Evolutionary conservation across 2,888 invertebrate genomes (phyloP), one percentile per base, ranked within the genome.

Genomic region (Cheilosia vulpina): DNA sequence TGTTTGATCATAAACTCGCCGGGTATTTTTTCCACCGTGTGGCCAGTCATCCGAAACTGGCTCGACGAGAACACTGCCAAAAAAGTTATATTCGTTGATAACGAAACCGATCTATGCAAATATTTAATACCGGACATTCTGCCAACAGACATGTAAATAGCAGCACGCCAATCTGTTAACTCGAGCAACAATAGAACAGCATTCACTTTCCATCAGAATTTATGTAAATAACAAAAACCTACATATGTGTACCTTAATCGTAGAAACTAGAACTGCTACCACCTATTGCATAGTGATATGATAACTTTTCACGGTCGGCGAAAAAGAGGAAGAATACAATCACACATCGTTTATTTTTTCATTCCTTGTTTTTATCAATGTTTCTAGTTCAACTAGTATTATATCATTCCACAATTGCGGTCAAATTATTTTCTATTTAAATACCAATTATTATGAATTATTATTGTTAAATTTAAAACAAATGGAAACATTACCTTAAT

Each of bases 91-190:
- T 96, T 96, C 92, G 95, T 96, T 3, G 93, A 92, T 89, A 94
- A 94, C 17, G 96, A 96, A 89, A 93, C 94, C 90, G 95, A 96
- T 83, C 93, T 96, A 50, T 96, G 96, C 91, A 94, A 94, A 89
- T 95, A 96, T 92, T 92, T 96, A 88, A 96, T 96, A 93, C 96
- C 96, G 19, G 96, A 96, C 90, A 96, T 96, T 89, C 92, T 96
- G 88, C 96, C 96, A 72, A 94, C 93, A 47, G 94, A 95, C 91
- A 94, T 95, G 92, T 95, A 91, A 90, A 69, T 43, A 60, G 24
- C 0, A 38, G n/a, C 31, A 1, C 17, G 27, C 31, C 21, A 62
- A 4, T 43, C n/a, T 43, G 38, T 38, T 38, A 38, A 38, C 38
- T 41, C 63, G 34, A 27, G 13, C 21, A 53, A n/a, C 43, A 52